Evolutionary conservation across 2,797 vertebrate genomes (phyloP), one percentile per base, ranked within the genome.

Genomic region (Heterohyrax brucei): DNA sequence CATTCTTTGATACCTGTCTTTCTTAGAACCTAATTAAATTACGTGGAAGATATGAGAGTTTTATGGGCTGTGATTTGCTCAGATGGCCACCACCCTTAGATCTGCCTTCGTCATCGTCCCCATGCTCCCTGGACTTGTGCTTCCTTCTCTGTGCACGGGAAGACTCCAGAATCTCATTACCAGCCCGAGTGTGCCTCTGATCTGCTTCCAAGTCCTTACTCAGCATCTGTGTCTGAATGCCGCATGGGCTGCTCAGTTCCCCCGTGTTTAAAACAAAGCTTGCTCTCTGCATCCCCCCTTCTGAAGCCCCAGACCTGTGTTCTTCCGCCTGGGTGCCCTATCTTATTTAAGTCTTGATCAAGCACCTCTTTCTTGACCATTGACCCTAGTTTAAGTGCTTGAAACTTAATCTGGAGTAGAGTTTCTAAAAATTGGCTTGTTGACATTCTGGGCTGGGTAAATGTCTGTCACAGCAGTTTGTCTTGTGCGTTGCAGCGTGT

Each of bases 21-120:
- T 75, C 26, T 53, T 87, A 73, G 64, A 78, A 76, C 33, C 86
- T 78, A 83, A 84, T 39, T 70, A 81, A 68, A 22, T 73, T 86
- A 24, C 53, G 26, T 33, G 33, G 86, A 87, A 61, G 62, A 24
- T 33, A 12, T 16, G 14, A 28, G 72, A n/a, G 26, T 44, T 66
- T 78, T 78, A 24, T 79, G 13, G 62, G 44, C 68, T 48, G 22
- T 66, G 48, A 10, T 87, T 84, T 91, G 66, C 83, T 75, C 2
- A 91, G 59, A 68, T 78, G 70, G 33, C 14, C 61, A 39, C 44
- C 48, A 9, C 68, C 48, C 10, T 72, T 28, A 26, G 14, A 48
- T 44, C 59, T 90, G 24, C 73, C 68, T 87, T 91, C 62, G n/a
- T 44, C n/a, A 26, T 33, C 64, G 10, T 87, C 18, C 85, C 73